Conservation (phyloP, 2,113 vertebrate genomes). For the Peromyscus californicus region DNA sequence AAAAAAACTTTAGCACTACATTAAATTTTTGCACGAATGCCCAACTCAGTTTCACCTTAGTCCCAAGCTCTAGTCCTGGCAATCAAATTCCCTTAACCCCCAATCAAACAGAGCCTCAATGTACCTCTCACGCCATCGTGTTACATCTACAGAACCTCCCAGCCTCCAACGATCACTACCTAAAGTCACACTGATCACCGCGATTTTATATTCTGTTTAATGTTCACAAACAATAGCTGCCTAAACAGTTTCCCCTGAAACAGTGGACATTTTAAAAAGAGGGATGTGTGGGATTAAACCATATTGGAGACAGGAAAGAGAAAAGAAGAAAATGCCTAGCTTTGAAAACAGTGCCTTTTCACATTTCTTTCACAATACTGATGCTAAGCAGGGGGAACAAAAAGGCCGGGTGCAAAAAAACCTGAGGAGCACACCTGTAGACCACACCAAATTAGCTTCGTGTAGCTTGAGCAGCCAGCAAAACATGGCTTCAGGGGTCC, state of each 20-base stretch:
- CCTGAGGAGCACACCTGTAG: neutral
- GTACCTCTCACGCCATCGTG: neutral
- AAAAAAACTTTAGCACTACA: neutral
- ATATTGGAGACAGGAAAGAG: neutral
- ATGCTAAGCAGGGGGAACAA: neutral
- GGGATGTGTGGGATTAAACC: neutral
- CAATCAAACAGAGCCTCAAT: neutral
- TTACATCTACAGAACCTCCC: neutral
- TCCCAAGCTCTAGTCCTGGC: neutral
- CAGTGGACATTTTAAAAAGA: neutral
- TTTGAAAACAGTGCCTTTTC: conserved; percentile 30
- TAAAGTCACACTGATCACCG: neutral
- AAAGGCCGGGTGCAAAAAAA: neutral
- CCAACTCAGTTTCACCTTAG: neutral
- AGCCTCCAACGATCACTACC: neutral
- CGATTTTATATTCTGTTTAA: neutral
- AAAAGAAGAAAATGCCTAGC: conserved; percentile 1
- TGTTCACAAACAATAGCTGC: conserved; percentile 41
- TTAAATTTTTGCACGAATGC: neutral
- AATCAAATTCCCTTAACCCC: neutral
- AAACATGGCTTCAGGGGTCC: neutral
- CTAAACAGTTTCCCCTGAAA: conserved; percentile 32
- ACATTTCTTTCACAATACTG: conserved; percentile 1
- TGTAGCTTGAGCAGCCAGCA: neutral
- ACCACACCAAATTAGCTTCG: neutral